Evolutionary conservation across 2,797 vertebrate species (phyloP), one percentile per base, ranked within the genome.

Genomic region (Tokudaia tokunoshimensis): DNA sequence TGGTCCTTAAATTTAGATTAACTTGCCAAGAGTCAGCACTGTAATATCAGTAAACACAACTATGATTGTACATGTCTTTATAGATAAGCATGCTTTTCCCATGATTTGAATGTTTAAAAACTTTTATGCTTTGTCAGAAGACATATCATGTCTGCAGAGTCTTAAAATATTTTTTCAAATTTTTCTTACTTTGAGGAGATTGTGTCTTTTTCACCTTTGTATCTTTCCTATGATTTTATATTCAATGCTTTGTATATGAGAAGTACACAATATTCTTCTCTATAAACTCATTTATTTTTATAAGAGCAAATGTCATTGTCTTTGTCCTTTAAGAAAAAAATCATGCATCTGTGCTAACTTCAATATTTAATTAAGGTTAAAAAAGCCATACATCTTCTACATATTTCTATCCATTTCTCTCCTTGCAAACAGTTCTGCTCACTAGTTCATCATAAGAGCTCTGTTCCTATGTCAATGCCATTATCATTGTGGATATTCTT

Each of bases 261-360:
- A 92, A 29, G 1, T 44, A 12, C 13, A 47, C 12, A 92, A 84
- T 44, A 85, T 88, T 85, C 10, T 29, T 92, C 12, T 11, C 55
- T 95, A 82, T 78, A 90, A 2, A 88, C 4, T 83, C 47, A 83
- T 41, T 92, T 79, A 72, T 74, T 93, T 78, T 80, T n/a, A 61
- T 0, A 88, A 94, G 31, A 2, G 1, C 57, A 14, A 44, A 91
- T 24, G 84, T 84, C 4, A 67, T 91, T 94, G 59, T 57, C 1
- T 81, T 87, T 90, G 24, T 2, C 9, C 8, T 57, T 76, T 59
- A 94, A 94, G 88, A 90, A 85, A 92, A 91, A 22, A 11, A 22
- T 29, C 15, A 87, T 50, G 2, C 13, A 80, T 76, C 47, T 41
- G 74, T 85, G 2, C 2, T 37, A 91, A 83, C 8, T 89, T 17